Evolutionary conservation across 1,140 invertebrate species (phyloP), one percentile per base, ranked within the genome.

Genomic region (Cheumatopsyche charites): DNA sequence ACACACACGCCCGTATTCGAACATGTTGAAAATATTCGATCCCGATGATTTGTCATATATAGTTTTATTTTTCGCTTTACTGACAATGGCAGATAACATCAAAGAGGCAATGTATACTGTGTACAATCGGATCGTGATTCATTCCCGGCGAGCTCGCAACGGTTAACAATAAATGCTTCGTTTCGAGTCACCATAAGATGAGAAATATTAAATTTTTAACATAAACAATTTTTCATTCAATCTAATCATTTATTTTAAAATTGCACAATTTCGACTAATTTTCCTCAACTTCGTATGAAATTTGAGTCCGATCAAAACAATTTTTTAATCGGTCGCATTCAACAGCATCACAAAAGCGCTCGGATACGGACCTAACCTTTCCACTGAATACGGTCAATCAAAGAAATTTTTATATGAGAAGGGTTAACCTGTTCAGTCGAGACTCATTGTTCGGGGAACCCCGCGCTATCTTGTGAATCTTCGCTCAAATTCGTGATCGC

Each of bases 11-110:
- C 15, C 29, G 36, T 36, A 29, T 26, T 17, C 66, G 29, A 70
- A 45, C 63, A 55, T 29, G 17, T 68, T 68, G 36, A 68, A 71
- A 72, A 61, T 49, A 70, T 72, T 62, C 73, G 61, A 75, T 72
- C 66, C 70, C 67, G 70, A 72, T 70, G 73, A 75, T 75, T 75
- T 75, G 73, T 75, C 73, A 75, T 75, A 75, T 72, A 72, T 75
- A 70, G 70, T 72, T 72, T 75, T 67, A 70, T 73, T 65, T 72
- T 72, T 75, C 66, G 62, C 63, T 55, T 67, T 75, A 65, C 67
- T 73, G 21, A 65, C 66, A 69, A 69, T 73, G 67, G 42, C 41
- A 73, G 66, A 68, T 74, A 74, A 74, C 73, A 74, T 71, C 73
- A 52, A 67, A 70, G 70, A 62, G 65, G 67, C 73, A 70, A 70